Evolutionary conservation across 2,888 invertebrate species (phyloP), one percentile per base, ranked within the genome.

Genomic region (Frankliniella intonsa): DNA sequence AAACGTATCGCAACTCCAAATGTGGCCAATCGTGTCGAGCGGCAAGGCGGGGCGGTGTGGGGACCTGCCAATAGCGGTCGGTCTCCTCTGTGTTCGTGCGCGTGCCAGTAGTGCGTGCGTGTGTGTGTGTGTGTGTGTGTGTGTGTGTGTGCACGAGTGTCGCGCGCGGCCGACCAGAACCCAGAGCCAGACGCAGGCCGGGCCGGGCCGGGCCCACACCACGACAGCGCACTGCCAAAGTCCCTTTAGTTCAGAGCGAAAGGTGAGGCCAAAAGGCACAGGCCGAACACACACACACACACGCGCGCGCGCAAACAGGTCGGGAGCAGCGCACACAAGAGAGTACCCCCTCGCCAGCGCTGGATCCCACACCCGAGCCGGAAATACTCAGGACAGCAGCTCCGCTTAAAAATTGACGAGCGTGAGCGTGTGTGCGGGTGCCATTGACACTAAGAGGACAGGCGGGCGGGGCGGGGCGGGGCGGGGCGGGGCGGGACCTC

Each of bases 1-100:
- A 76, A 76, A 25, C 69, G 69, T 76, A 76, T 76, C 22, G 69
- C 69, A 76, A 22, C 69, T 22, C 69, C 69, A 76, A 76, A 76
- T 25, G 69, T 25, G 69, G 69, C 69, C 69, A 22, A 76, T 76
- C 69, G 25, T 22, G 69, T 25, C 19, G 55, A 19, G 19, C 55
- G 55, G 55, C 38, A 5, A 38, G 38, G 38, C 38, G 38, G 38
- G 38, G 38, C 38, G 2, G 38, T 5, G 38, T 5, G 38, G 38
- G 38, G 38, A 38, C 14, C 55, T 55, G 55, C 55, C 55, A 55
- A 55, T 55, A 55, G 55, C 17, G 55, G 55, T 38, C 55, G 55
- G 17, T 8, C 55, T 55, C 14, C 55, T 55, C 55, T 55, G 55
- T 38, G 38, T 38, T 2, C 38, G 38, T 38, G 38, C 38, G 38